Conservation (phyloP, 2,113 vertebrate species). For the Oncorhynchus masou region DNA sequence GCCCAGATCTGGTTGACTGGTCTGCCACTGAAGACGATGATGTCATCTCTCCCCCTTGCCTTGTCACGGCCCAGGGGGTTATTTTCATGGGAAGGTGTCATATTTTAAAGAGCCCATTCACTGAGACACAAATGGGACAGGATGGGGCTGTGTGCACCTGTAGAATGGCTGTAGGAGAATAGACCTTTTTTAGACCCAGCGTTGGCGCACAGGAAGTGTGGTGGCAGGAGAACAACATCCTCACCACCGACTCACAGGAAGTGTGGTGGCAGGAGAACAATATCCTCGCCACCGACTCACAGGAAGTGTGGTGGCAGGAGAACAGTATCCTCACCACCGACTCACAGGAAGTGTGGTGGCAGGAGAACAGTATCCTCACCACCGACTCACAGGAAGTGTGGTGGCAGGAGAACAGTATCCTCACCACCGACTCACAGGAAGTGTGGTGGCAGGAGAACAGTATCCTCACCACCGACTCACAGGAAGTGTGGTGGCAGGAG, state of each 20-base stretch:
- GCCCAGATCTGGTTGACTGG: slow-evolving; percentile 42
- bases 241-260: background rate
- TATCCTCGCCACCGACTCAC: no score
- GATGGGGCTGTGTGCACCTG: slow-evolving; percentile 60
- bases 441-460: no score
- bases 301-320: no score
- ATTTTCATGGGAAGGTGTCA: slow-evolving; percentile 60
- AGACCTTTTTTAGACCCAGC: background rate
- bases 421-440: no score
- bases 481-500: no score
- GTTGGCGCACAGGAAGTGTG: background rate
- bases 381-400: no score
- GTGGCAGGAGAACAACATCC: slow-evolving; percentile 1
- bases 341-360: no score
- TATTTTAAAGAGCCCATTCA: slow-evolving; percentile 57
- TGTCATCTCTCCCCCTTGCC: slow-evolving; percentile 54
- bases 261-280: background rate
- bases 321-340: no score
- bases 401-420: no score
- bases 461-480: no score
- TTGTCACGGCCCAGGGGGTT: slow-evolving; percentile 54
- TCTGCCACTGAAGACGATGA: slow-evolving; percentile 51
- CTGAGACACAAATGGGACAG: slow-evolving; percentile 48
- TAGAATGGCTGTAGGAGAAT: slow-evolving; percentile 36
- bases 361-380: no score